A percentile compares a stretch with the other conserved stretches of the same genome.
Evolutionary conservation across 2,888 invertebrate species (phyloP).

Genomic region (Chymomyza fuscimana): DNA sequence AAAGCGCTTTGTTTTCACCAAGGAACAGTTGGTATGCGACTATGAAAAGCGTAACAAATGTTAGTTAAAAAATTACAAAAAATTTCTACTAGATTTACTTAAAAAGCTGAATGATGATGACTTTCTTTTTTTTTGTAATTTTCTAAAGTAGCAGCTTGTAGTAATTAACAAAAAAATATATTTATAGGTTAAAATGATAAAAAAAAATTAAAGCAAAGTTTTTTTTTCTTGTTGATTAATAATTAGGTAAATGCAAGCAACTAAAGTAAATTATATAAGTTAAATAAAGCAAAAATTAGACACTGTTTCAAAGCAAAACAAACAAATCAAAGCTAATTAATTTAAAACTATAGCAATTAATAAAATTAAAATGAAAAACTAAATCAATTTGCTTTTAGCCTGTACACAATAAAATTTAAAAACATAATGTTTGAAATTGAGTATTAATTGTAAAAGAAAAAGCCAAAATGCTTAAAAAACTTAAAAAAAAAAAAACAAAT

Average conservation of each 20-base stretch:
- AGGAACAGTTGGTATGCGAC: too few relatives aligned
- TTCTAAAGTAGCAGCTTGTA: slow-evolving; percentile 55
- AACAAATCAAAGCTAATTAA: slow-evolving; percentile 49
- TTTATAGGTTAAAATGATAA: slow-evolving; percentile 25
- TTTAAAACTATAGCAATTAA: slow-evolving; percentile 31
- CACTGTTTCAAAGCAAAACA: slow-evolving; percentile 25
- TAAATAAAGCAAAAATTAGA: slow-evolving; percentile 42
- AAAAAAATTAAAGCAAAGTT: slow-evolving; percentile 30
- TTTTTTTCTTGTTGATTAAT: slow-evolving; percentile 75
- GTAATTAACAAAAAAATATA: slow-evolving; percentile 25
- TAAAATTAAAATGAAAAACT: slow-evolving; percentile 22
- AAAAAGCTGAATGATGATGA: neutral
- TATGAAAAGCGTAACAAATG: too few relatives aligned
- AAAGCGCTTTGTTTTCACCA: too few relatives aligned
- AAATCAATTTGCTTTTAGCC: slow-evolving; percentile 3
- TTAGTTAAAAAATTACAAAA: too few relatives aligned
- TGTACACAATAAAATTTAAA: slow-evolving; percentile 18
- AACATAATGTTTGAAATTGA: slow-evolving; percentile 19
- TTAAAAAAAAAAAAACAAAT: slow-evolving; percentile 23
- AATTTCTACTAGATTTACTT: neutral
- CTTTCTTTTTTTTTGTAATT: slow-evolving; percentile 44
- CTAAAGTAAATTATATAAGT: slow-evolving; percentile 21
- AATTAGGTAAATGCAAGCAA: slow-evolving; percentile 59
- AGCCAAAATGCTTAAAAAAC: slow-evolving; percentile 17
- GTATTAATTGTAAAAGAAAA: slow-evolving; percentile 23